Percentiles rank a stretch among this genome's conserved stretches.
phyloP scores from a whole-genome alignment of 2,888 invertebrate species.

The Acanthopleura granulata region DNA sequence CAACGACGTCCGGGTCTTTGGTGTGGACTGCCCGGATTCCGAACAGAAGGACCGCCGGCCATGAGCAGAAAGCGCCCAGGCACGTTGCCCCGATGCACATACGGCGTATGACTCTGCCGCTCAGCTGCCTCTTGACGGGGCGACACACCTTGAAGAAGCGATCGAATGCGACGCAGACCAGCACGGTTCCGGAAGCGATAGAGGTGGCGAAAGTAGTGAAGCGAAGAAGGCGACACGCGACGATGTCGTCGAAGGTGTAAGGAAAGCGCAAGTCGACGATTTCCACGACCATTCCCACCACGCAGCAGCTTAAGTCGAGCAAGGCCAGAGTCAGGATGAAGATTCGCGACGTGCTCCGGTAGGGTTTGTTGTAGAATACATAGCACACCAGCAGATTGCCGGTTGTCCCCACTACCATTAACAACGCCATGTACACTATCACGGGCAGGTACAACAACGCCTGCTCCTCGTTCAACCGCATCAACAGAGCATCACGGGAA shows the following conservation, averaged over 20 bases:
- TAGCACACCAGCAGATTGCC: slow-evolving; percentile 57
- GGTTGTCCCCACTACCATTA: slow-evolving; percentile 52
- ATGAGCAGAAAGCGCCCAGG: slow-evolving; percentile 48
- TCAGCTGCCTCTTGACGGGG: slow-evolving; percentile 49
- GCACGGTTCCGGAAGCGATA: slow-evolving; percentile 58
- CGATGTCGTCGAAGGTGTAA: slow-evolving; percentile 57
- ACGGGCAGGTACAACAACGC: slow-evolving; percentile 56
- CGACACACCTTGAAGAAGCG: slow-evolving; percentile 56
- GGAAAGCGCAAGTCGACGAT: slow-evolving; percentile 60
- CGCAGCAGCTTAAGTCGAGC: slow-evolving; percentile 57
- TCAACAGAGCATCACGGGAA: neutral
- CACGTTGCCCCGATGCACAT: slow-evolving; percentile 49
- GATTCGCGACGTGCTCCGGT: slow-evolving; percentile 50
- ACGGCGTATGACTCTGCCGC: slow-evolving; percentile 43
- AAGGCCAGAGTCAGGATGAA: slow-evolving; percentile 57
- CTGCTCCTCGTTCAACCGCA: slow-evolving; percentile 48
- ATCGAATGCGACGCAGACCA: slow-evolving; percentile 56
- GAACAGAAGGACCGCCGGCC: slow-evolving; percentile 57
- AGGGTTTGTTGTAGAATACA: slow-evolving; percentile 50
- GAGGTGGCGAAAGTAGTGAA: slow-evolving; percentile 57
- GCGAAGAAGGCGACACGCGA: slow-evolving; percentile 58
- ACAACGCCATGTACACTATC: slow-evolving; percentile 51
- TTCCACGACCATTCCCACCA: slow-evolving; percentile 62
- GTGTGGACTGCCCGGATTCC: slow-evolving; percentile 46
- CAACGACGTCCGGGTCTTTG: slow-evolving; percentile 35